Percentiles rank a stretch among this genome's conserved stretches.
phyloP scores from a whole-genome alignment of 2,888 invertebrate genomes.

The Heteropelma amictum region DNA sequence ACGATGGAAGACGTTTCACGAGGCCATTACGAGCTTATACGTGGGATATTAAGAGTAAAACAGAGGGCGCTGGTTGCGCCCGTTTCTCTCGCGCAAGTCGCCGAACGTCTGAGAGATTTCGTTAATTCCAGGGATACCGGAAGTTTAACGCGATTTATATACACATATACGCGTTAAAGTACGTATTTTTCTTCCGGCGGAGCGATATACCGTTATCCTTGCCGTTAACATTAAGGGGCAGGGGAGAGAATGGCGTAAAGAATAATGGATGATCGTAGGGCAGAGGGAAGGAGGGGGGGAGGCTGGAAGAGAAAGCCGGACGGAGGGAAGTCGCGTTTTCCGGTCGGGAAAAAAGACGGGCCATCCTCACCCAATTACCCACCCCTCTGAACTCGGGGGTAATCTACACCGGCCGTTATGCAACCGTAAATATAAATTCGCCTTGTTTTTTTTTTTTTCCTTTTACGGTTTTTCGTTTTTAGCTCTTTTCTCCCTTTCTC shows the following conservation, averaged over 20 bases:
- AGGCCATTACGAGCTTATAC: too few relatives aligned
- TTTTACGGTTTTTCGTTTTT: slow-evolving; percentile 20
- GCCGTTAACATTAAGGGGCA: slow-evolving; percentile 20
- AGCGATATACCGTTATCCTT: slow-evolving; percentile 34
- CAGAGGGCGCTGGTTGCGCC: too few relatives aligned
- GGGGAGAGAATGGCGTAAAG: slow-evolving; percentile 34
- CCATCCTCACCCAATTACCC: slow-evolving; percentile 48
- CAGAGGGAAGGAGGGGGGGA: too few relatives aligned
- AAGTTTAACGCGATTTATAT: slow-evolving; percentile 24
- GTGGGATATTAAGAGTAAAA: too few relatives aligned
- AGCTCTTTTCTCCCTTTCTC: neutral
- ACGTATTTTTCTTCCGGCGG: too few relatives aligned
- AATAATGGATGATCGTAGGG: slow-evolving; percentile 54
- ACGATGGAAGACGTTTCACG: too few relatives aligned
- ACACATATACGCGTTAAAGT: neutral
- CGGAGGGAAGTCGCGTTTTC: slow-evolving; percentile 34
- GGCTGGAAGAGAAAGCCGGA: too few relatives aligned
- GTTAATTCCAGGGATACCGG: slow-evolving; percentile 20
- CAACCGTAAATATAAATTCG: slow-evolving; percentile 54
- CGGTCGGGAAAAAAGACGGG: slow-evolving; percentile 3
- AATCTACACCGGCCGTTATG: slow-evolving; percentile 41
- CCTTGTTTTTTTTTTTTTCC: slow-evolving; percentile 42
- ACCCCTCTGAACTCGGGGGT: slow-evolving; percentile 40
- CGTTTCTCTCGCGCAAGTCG: slow-evolving; percentile 15
- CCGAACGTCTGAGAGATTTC: slow-evolving; percentile 17